Conservation (phyloP, 2,113 vertebrate genomes). For the Bostrychus sinensis region DNA sequence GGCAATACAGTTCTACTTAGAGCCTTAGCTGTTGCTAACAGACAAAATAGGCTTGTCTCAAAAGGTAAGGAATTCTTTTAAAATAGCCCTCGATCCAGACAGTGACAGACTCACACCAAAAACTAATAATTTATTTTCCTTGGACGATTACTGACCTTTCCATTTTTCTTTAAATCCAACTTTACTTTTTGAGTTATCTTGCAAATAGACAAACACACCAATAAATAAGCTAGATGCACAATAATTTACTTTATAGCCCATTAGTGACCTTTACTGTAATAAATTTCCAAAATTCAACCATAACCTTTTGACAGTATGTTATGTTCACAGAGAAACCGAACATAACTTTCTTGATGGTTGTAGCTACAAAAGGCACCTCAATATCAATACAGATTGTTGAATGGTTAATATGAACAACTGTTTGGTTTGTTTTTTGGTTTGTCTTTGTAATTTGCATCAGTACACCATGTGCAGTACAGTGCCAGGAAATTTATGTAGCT, state of each 20-base stretch:
- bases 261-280: too few species aligned
- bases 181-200: not conserved
- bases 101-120: not conserved
- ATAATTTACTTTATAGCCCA: too few species aligned
- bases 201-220: not conserved
- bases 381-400: not conserved
- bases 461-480: not conserved
- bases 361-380: not conserved
- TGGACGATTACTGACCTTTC: not conserved
- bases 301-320: too few species aligned
- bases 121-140: not conserved
- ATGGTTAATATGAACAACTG: not conserved
- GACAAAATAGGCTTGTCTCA: not conserved
- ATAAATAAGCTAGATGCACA: not conserved
- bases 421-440: not conserved
- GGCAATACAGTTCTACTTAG: not conserved
- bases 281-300: not conserved
- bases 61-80: not conserved
- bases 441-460: too few species aligned
- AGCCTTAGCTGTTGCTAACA: not conserved
- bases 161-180: not conserved
- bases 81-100: not conserved
- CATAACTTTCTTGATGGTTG: not conserved
- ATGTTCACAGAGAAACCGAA: not conserved
- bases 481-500: constrained; percentile 6